Percentiles rank a stretch among this genome's conserved stretches.
phyloP scores from a whole-genome alignment of 37 sponge, comb jelly and placozoan genomes.

The Petrosia ficiformis region DNA sequence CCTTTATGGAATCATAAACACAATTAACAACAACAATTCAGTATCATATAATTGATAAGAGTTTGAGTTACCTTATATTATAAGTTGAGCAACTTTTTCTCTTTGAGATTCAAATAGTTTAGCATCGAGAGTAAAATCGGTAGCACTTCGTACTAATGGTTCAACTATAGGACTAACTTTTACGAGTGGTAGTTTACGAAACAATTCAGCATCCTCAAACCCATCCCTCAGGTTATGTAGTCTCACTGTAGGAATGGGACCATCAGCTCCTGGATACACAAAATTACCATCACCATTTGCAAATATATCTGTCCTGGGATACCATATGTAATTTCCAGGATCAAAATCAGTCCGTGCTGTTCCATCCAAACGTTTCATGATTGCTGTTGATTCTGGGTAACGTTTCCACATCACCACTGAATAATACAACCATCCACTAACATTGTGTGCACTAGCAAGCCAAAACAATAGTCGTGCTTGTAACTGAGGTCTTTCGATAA shows the following conservation, averaged over 20 bases:
- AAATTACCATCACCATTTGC: constrained; percentile 46
- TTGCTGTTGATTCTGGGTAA: constrained; percentile 3
- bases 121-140: constrained; percentile 37
- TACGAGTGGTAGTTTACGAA: not conserved
- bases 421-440: too few species aligned
- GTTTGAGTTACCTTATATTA: too few species aligned
- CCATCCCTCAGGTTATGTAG: constrained; percentile 35
- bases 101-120: constrained; percentile 20
- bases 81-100: too few species aligned
- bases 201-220: constrained; percentile 36
- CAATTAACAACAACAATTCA: too few species aligned
- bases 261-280: constrained; percentile 17
- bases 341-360: constrained; percentile 40
- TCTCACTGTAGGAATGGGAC: constrained; percentile 15
- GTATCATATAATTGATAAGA: too few species aligned
- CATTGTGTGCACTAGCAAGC: too few species aligned
- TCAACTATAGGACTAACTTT: not conserved
- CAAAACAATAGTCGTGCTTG: too few species aligned
- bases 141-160: constrained; percentile 11
- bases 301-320: constrained; percentile 31
- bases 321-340: constrained; percentile 38
- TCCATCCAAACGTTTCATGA: not conserved
- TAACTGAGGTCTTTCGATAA: too few species aligned
- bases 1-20: too few species aligned
- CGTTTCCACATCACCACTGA: constrained; percentile 20